A percentile compares a stretch with the other conserved stretches of the same genome.
phyloP scores from a whole-genome alignment of 2,797 vertebrate species.

The Myotis planiceps region DNA sequence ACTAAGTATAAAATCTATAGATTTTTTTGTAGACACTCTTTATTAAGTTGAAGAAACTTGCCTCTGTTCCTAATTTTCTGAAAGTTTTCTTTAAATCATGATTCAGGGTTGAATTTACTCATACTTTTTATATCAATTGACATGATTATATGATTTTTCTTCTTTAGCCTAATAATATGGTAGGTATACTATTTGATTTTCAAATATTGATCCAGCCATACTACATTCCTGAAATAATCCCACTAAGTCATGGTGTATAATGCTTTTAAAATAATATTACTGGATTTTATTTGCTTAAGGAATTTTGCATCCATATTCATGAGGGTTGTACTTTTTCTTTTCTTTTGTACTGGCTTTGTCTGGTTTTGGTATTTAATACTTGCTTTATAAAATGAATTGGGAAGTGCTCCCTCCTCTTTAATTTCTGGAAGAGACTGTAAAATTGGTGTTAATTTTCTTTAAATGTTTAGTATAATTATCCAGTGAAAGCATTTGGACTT shows the following conservation, averaged over 20 bases:
- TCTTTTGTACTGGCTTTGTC: neutral
- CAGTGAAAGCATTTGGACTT: neutral
- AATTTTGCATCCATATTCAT: neutral
- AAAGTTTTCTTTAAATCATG: neutral
- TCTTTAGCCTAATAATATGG: neutral
- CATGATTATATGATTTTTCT: neutral
- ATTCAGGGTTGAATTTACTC: neutral
- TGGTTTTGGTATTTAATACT: neutral
- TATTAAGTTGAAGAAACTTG: neutral
- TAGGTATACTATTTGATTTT: neutral
- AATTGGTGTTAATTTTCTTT: too few species aligned
- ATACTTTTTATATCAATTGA: neutral
- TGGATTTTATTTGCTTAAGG: neutral
- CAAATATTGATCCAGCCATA: neutral
- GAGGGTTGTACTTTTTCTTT: neutral
- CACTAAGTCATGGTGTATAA: neutral
- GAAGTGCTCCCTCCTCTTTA: neutral
- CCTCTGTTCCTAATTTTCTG: neutral
- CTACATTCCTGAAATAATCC: neutral
- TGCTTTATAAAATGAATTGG: constrained; percentile 3
- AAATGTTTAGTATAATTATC: neutral
- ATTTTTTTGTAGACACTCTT: neutral
- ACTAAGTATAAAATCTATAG: neutral
- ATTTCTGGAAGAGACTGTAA: neutral
- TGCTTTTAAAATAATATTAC: neutral